Conservation (phyloP, 2,797 vertebrate species). For the Perodicticus potto region DNA sequence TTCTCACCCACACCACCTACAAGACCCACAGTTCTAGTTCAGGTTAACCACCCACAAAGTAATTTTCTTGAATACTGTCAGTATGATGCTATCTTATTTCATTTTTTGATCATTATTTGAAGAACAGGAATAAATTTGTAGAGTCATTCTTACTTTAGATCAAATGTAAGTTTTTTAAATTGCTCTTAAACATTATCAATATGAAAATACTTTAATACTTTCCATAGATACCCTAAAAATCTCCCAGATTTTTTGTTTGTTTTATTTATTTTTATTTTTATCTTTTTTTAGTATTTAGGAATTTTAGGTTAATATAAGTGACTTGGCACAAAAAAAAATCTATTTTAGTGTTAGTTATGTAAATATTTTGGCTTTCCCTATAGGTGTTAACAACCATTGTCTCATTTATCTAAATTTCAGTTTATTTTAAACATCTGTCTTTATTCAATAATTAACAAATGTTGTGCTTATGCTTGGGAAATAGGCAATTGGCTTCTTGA, state of each 20-base stretch:
- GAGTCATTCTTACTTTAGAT: constrained; percentile 65
- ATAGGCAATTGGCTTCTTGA: constrained; percentile 57
- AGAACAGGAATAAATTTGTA: constrained; percentile 71
- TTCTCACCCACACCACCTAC: background rate
- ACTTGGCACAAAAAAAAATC: background rate
- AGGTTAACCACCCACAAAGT: constrained; percentile 56
- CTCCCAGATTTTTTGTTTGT: background rate
- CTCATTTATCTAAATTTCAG: constrained; percentile 79
- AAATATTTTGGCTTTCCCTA: constrained; percentile 34
- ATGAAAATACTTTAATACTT: background rate
- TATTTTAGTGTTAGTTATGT: background rate
- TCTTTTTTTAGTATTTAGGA: background rate
- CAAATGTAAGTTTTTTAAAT: constrained; percentile 73
- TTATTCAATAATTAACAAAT: constrained; percentile 80
- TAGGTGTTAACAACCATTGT: constrained; percentile 37
- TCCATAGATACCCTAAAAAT: background rate
- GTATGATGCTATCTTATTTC: constrained; percentile 71
- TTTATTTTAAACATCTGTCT: constrained; percentile 82
- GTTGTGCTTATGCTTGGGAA: constrained; percentile 68
- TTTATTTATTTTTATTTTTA: background rate
- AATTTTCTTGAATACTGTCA: constrained; percentile 56
- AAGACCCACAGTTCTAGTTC: constrained; percentile 24
- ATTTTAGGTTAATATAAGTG: background rate
- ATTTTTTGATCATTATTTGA: constrained; percentile 63
- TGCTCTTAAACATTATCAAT: background rate